Percentiles rank a stretch among this genome's conserved stretches.
Evolutionary conservation across 2,888 invertebrate genomes (phyloP).

Genomic region (Hirtodrosophila duncani): DNA sequence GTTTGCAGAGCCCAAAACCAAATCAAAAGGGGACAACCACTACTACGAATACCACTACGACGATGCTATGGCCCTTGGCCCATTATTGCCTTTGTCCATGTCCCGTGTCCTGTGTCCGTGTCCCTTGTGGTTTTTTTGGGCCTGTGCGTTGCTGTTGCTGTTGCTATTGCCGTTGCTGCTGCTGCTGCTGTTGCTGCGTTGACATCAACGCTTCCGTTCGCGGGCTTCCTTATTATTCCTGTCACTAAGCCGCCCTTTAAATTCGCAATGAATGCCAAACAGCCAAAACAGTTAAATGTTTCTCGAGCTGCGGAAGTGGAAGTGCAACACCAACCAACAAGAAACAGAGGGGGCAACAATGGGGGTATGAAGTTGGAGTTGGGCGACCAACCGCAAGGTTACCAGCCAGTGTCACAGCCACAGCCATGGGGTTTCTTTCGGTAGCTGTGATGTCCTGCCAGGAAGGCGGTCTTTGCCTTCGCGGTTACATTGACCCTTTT

Average conservation of each 20-base stretch:
- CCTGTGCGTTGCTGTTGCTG: conserved; percentile 4
- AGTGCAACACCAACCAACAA: conserved; percentile 51
- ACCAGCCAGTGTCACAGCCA: conserved; percentile 12
- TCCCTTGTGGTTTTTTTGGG: conserved; percentile 30
- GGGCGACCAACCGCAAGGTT: conserved; percentile 46
- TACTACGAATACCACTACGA: conserved; percentile 26
- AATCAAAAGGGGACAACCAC: conserved; percentile 43
- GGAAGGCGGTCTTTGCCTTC: conserved; percentile 52
- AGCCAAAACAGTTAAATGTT: conserved; percentile 67
- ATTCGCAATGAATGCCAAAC: conserved; percentile 71
- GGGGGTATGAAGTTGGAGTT: conserved; percentile 7
- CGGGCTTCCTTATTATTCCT: conserved; percentile 69
- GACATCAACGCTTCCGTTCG: conserved; percentile 68
- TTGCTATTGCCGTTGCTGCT: conserved; percentile 4
- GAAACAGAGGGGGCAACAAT: conserved; percentile 14
- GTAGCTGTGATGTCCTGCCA: conserved; percentile 48
- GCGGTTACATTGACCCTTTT: conserved; percentile 67
- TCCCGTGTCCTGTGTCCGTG: conserved; percentile 11
- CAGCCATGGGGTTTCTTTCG: conserved; percentile 16
- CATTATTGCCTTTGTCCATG: conserved; percentile 39
- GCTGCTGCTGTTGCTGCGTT: conserved; percentile 33
- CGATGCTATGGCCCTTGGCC: conserved; percentile 56
- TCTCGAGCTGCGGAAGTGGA: conserved; percentile 56
- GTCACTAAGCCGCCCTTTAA: conserved; percentile 71
- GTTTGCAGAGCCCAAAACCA: conserved; percentile 59